A percentile compares a stretch with the other conserved stretches of the same genome.
Evolutionary conservation across 2,888 invertebrate species (phyloP).

Genomic region (Automeris io): DNA sequence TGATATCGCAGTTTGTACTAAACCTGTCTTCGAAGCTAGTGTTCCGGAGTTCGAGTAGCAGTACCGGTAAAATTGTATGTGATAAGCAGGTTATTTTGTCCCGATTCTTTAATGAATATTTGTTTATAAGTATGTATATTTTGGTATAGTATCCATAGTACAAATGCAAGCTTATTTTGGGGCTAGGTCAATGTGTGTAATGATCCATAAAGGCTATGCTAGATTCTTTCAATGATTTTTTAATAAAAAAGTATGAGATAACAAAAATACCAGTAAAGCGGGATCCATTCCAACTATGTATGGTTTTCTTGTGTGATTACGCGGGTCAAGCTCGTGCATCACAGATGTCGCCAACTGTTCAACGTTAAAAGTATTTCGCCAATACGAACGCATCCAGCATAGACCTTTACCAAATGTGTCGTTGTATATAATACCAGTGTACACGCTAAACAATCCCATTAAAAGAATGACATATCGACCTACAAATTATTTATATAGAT

Average conservation of each 20-base stretch:
- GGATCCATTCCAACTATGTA: conserved; percentile 91
- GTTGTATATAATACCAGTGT: conserved; percentile 97
- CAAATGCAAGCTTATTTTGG: too few relatives aligned
- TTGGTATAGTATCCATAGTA: too few relatives aligned
- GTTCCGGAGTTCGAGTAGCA: too few relatives aligned
- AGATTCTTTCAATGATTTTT: too few relatives aligned
- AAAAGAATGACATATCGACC: conserved; percentile 97
- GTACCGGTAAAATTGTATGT: too few relatives aligned
- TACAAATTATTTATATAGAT: conserved; percentile 29
- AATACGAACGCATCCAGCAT: conserved; percentile 86
- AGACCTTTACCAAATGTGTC: conserved; percentile 94
- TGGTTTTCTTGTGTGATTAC: conserved; percentile 72
- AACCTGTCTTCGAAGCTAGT: too few relatives aligned
- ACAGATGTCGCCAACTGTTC: conserved; percentile 15
- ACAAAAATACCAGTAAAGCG: conserved; percentile 75
- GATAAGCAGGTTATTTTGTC: too few relatives aligned
- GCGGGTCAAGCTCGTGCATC: conserved; percentile 78
- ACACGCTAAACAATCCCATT: conserved; percentile 96
- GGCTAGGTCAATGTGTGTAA: too few relatives aligned
- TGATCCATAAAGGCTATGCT: too few relatives aligned
- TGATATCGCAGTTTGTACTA: too few relatives aligned
- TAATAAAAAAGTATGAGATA: background rate
- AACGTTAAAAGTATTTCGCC: conserved; percentile 67
- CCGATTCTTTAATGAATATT: too few relatives aligned
- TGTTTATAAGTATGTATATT: too few relatives aligned